phyloP scores from a whole-genome alignment of 1,140 invertebrate genomes.

The Oppia nitens region DNA sequence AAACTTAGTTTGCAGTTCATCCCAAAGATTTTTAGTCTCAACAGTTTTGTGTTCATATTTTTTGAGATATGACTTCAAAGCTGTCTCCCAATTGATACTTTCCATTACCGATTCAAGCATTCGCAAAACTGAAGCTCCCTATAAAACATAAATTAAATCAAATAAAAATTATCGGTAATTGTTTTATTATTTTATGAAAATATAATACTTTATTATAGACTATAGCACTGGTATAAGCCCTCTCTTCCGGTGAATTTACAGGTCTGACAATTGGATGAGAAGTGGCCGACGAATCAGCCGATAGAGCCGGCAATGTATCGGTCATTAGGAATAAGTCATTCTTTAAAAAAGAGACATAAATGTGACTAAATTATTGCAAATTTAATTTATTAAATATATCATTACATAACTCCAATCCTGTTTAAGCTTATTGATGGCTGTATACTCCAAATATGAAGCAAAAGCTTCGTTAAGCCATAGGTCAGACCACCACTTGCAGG shows the following conservation, averaged over 20 bases:
- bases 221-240: conserved; percentile 69
- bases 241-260: conserved; percentile 67
- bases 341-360: too few relatives aligned
- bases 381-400: not conserved
- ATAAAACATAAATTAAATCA: too few relatives aligned
- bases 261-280: conserved; percentile 71
- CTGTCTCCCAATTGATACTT: conserved; percentile 62
- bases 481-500: conserved; percentile 67
- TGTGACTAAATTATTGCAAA: too few relatives aligned
- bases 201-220: conserved; percentile 70
- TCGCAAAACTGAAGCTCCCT: conserved; percentile 19
- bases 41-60: conserved; percentile 78
- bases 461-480: conserved; percentile 75
- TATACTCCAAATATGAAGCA: conserved; percentile 38
- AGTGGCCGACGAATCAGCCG: conserved; percentile 54
- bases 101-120: conserved; percentile 12
- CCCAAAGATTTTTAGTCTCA: conserved; percentile 77
- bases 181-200: conserved; percentile 39
- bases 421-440: conserved; percentile 27
- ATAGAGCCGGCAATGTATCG: conserved; percentile 38
- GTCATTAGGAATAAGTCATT: conserved; percentile 12
- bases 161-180: conserved; percentile 59
- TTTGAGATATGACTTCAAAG: conserved; percentile 81
- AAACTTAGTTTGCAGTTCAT: conserved; percentile 47
- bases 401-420: conserved; percentile 54